Evolutionary conservation across 92 coral and sea anemone genomes (phyloP).

Genomic region (Zoanthus solanderi): DNA sequence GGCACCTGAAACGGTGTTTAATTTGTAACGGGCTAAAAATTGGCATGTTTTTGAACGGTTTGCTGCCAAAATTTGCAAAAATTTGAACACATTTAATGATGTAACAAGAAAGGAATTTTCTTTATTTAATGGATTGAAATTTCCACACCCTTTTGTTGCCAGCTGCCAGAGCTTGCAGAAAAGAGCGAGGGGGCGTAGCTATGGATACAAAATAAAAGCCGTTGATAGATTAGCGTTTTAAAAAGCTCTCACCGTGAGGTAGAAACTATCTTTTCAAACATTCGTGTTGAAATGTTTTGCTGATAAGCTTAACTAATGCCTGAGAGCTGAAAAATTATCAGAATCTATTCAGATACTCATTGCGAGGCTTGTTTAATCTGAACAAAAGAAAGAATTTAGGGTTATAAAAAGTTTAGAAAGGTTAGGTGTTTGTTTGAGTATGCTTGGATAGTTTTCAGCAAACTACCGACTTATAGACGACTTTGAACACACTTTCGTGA

Average conservation of each 20-base stretch:
- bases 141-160: constrained; percentile 23
- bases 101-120: constrained; percentile 29
- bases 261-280: neutral
- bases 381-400: constrained; percentile 13
- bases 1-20: neutral
- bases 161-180: constrained; percentile 41
- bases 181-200: neutral
- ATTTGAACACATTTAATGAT: constrained; percentile 20
- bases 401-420: neutral
- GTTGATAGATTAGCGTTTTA: neutral
- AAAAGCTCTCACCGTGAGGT: neutral
- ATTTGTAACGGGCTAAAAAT: neutral
- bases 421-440: constrained; percentile 12
- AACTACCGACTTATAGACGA: constrained; percentile 14
- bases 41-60: constrained; percentile 12
- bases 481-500: neutral
- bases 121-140: neutral
- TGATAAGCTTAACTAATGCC: neutral
- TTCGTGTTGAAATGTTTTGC: neutral
- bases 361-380: neutral
- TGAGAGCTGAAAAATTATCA: neutral
- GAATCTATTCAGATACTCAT: too few species aligned
- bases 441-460: constrained; percentile 5
- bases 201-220: neutral
- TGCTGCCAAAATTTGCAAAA: constrained; percentile 6